These are phyloP conservation scores for Rhingia rostrata DNA, from an alignment of 2,888 invertebrate species.

Conservation along the genomic window DNA sequence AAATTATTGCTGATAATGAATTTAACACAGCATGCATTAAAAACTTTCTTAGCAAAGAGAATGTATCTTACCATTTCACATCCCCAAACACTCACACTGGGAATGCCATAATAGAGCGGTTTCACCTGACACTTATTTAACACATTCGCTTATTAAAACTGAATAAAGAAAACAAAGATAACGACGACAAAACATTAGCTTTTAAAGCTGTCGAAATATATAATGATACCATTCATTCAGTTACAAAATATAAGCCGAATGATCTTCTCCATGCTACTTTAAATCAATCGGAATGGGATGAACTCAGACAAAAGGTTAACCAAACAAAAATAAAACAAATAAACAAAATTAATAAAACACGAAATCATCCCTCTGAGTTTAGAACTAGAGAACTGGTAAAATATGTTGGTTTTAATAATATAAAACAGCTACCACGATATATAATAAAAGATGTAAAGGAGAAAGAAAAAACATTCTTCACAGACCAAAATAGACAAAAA, in stretches of 20 bases:
- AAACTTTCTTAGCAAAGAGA: not conserved
- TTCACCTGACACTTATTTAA: constrained; percentile 53
- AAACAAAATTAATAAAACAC: not conserved
- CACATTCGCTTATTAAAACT: constrained; percentile 52
- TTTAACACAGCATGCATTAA: too few species aligned
- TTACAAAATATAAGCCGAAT: constrained; percentile 50
- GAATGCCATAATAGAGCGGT: constrained; percentile 34
- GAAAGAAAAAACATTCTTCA: constrained; percentile 44
- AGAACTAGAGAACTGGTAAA: constrained; percentile 44
- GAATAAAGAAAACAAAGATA: constrained; percentile 34
- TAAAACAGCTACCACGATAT: constrained; percentile 59
- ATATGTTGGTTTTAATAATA: constrained; percentile 63
- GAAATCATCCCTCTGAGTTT: not conserved
- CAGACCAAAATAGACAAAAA: constrained; percentile 51
- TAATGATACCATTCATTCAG: constrained; percentile 50
- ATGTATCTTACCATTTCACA: constrained; percentile 23
- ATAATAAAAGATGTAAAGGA: constrained; percentile 28
- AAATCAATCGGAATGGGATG: not conserved
- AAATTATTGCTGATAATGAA: too few species aligned
- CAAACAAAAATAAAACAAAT: not conserved
- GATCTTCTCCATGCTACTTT: constrained; percentile 15
- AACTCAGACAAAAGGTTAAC: not conserved
- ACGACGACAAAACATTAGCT: constrained; percentile 46
- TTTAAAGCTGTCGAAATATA: constrained; percentile 58
- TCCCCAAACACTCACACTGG: constrained; percentile 41